Evolutionary conservation across 92 coral and sea anemone genomes (phyloP).

Genomic region (Phenganax stokvisi): DNA sequence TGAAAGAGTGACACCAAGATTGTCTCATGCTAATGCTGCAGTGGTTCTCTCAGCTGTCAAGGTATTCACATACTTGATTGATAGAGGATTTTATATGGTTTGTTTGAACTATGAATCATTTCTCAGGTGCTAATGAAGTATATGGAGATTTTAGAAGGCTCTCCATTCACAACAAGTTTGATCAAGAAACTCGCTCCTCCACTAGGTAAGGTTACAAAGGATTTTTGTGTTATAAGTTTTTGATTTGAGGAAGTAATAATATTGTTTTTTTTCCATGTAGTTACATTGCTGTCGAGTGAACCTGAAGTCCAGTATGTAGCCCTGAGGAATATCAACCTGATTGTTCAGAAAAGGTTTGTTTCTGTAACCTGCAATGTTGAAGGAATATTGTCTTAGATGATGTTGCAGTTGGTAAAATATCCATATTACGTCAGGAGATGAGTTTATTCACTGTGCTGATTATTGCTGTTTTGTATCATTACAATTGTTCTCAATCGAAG

Average conservation of each 20-base stretch:
- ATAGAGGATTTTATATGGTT: not conserved
- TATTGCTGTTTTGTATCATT: too few species aligned
- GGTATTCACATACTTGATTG: conserved; percentile 39
- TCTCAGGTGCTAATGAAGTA: conserved; percentile 92
- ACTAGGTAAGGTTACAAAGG: conserved; percentile 47
- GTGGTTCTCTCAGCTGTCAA: conserved; percentile 96
- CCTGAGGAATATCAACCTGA: conserved; percentile 91
- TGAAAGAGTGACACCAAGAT: conserved; percentile 97
- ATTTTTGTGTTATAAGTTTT: not conserved
- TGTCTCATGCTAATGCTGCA: conserved; percentile 99
- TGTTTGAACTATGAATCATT: not conserved
- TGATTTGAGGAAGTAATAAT: not conserved
- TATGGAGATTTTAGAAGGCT: conserved; percentile 90
- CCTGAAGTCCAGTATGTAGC: conserved; percentile 99
- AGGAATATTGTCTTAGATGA: not conserved
- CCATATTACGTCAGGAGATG: too few species aligned
- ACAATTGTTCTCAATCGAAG: too few species aligned
- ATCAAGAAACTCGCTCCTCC: conserved; percentile 93
- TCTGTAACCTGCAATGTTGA: not conserved
- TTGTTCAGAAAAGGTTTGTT: conserved; percentile 89
- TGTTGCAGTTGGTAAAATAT: not conserved
- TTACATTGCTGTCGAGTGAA: conserved; percentile 91
- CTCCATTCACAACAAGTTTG: conserved; percentile 74
- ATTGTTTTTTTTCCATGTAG: conserved; percentile 37
- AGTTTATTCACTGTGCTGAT: too few species aligned